phyloP scores from a whole-genome alignment of 2,797 vertebrate genomes.

The Acanthurus tractus region DNA sequence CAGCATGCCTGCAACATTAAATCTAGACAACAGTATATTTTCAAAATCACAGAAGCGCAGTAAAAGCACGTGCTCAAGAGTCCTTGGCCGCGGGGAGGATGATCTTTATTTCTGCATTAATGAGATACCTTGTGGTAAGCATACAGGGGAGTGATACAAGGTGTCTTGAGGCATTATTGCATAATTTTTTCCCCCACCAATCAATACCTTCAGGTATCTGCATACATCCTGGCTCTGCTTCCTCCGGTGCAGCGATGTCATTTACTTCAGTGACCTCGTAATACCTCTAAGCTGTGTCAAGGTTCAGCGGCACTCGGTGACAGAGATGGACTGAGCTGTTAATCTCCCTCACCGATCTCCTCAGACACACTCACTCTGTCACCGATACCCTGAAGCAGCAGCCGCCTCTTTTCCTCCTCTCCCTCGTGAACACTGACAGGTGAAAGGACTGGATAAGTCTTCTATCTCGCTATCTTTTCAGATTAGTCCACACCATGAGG shows the following conservation, averaged over 20 bases:
- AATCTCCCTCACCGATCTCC: slow-evolving; percentile 81
- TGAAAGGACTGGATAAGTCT: slow-evolving; percentile 81
- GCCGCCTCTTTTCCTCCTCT: slow-evolving; percentile 65
- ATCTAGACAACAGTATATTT: slow-evolving; percentile 37
- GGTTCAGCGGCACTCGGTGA: slow-evolving; percentile 74
- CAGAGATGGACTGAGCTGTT: slow-evolving; percentile 82
- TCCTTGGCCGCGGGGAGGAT: slow-evolving; percentile 3
- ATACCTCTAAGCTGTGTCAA: slow-evolving; percentile 79
- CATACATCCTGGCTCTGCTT: slow-evolving; percentile 36
- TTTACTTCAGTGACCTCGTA: slow-evolving; percentile 76
- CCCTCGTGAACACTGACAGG: slow-evolving; percentile 77
- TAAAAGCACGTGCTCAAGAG: slow-evolving; percentile 37
- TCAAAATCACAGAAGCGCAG: slow-evolving; percentile 37
- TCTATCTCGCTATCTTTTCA: slow-evolving; percentile 75
- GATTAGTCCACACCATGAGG: slow-evolving; percentile 70
- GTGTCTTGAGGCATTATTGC: slow-evolving; percentile 35
- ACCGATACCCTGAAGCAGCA: slow-evolving; percentile 77
- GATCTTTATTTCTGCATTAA: slow-evolving; percentile 33
- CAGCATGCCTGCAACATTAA: slow-evolving; percentile 45
- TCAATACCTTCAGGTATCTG: slow-evolving; percentile 49
- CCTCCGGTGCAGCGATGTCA: slow-evolving; percentile 46
- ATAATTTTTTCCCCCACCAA: slow-evolving; percentile 35
- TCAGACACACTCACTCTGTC: slow-evolving; percentile 81
- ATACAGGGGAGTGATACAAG: neutral
- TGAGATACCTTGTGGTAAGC: slow-evolving; percentile 12